These are phyloP conservation scores for Halcyon badia DNA, from an alignment of 2,797 vertebrate species.

Conservation along the genomic window DNA sequence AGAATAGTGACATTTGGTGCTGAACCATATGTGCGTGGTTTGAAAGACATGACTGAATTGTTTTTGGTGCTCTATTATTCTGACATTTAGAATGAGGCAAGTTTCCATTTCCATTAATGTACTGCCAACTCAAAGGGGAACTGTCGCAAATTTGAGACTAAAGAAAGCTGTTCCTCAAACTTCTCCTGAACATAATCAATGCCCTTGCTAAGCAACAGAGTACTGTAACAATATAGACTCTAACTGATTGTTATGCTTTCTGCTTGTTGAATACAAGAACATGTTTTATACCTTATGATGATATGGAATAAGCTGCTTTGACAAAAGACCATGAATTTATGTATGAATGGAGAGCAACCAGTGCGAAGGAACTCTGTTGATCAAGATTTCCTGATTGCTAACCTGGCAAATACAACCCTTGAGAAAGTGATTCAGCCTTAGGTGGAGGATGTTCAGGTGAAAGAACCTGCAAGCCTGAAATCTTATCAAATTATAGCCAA, in stretches of 20 bases:
- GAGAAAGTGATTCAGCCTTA: constrained; percentile 6
- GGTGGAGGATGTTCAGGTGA: not conserved
- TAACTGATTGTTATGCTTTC: constrained; percentile 21
- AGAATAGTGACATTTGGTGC: constrained; percentile 87
- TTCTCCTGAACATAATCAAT: constrained; percentile 80
- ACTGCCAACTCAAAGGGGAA: constrained; percentile 87
- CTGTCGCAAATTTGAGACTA: constrained; percentile 86
- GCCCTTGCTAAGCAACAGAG: constrained; percentile 76
- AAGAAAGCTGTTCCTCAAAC: constrained; percentile 88
- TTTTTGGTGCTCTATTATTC: constrained; percentile 88
- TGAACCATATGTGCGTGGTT: constrained; percentile 89
- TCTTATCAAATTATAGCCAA: not conserved
- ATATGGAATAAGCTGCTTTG: not conserved
- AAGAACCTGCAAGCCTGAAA: not conserved
- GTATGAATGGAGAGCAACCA: not conserved
- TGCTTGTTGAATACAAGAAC: not conserved
- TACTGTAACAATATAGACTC: constrained; percentile 19
- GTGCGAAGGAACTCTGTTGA: not conserved
- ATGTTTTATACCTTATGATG: not conserved
- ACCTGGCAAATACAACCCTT: not conserved
- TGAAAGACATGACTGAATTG: constrained; percentile 89
- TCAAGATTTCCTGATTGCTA: not conserved
- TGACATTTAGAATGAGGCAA: constrained; percentile 88
- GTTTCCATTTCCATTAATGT: constrained; percentile 89
- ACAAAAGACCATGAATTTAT: not conserved